phyloP scores from a whole-genome alignment of 2,888 invertebrate genomes.

The Archaeoteleia sp. region DNA sequence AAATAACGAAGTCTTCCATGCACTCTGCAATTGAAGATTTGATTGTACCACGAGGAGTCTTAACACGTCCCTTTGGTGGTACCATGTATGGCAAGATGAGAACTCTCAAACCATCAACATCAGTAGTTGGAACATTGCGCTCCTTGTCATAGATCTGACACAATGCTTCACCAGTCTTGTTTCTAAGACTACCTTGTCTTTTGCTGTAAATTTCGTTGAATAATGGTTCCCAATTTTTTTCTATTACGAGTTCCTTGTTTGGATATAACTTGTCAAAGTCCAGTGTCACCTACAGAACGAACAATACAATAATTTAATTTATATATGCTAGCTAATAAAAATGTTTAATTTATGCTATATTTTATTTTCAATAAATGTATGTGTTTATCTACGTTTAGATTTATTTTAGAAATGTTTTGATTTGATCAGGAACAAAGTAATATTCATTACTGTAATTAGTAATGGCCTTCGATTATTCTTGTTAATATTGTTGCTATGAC shows the following conservation, averaged over 20 bases:
- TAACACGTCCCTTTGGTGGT: slow-evolving; percentile 7
- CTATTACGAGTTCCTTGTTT: slow-evolving; percentile 8
- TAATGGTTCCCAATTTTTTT: slow-evolving; percentile 15
- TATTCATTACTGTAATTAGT: no score
- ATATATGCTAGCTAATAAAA: no score
- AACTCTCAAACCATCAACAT: slow-evolving; percentile 17
- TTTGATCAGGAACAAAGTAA: no score
- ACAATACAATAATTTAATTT: no score
- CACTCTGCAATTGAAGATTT: slow-evolving; percentile 14
- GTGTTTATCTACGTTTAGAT: no score
- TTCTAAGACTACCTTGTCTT: neutral
- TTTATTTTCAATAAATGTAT: no score
- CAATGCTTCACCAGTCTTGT: neutral
- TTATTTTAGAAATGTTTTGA: no score
- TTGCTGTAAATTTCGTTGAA: slow-evolving; percentile 3
- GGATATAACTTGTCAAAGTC: slow-evolving; percentile 19
- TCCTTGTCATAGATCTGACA: slow-evolving; percentile 9
- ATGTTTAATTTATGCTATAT: no score
- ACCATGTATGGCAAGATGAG: slow-evolving; percentile 14
- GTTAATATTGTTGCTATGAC: no score
- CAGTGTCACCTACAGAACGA: no score
- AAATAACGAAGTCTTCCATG: slow-evolving; percentile 25
- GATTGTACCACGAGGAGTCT: neutral
- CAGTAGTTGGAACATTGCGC: neutral
- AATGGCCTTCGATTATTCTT: no score